These are phyloP conservation scores for Nasonia longicornis DNA, from an alignment of 1,140 invertebrate species.

Conservation along the genomic window DNA sequence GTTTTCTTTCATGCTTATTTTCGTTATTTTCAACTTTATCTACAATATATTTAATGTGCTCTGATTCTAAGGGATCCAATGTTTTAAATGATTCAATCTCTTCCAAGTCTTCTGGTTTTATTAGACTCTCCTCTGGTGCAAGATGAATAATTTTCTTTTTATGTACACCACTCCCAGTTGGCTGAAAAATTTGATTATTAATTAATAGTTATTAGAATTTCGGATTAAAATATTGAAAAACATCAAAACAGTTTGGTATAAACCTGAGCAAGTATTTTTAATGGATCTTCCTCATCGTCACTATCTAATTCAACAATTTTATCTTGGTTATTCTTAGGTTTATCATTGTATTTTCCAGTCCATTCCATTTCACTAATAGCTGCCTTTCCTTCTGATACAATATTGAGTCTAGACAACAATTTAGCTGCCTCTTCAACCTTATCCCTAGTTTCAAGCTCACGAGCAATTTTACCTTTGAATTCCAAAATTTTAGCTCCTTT, in stretches of 20 bases:
- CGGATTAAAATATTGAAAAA: constrained; percentile 30
- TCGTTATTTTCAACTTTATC: constrained; percentile 69
- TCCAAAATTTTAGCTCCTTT: constrained; percentile 76
- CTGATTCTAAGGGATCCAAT: constrained; percentile 48
- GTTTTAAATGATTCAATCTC: constrained; percentile 68
- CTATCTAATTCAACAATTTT: constrained; percentile 71
- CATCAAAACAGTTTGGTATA: constrained; percentile 26
- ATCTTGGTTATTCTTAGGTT: constrained; percentile 50
- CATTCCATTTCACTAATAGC: constrained; percentile 77
- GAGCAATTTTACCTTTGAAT: constrained; percentile 70
- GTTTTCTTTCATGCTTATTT: constrained; percentile 58
- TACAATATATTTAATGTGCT: constrained; percentile 73
- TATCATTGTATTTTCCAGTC: constrained; percentile 70
- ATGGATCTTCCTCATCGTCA: constrained; percentile 76
- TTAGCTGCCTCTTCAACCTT: constrained; percentile 72
- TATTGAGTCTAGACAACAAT: constrained; percentile 73
- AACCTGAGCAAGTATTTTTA: constrained; percentile 76
- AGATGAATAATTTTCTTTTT: constrained; percentile 73
- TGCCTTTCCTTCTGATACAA: constrained; percentile 70
- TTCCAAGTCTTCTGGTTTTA: constrained; percentile 74
- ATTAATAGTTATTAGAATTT: not conserved
- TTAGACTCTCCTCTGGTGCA: constrained; percentile 69
- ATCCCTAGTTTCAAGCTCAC: constrained; percentile 71
- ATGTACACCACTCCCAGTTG: constrained; percentile 68
- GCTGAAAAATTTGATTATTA: constrained; percentile 51